phyloP scores from a whole-genome alignment of 2,888 invertebrate genomes.

The Drosophila siamana region DNA sequence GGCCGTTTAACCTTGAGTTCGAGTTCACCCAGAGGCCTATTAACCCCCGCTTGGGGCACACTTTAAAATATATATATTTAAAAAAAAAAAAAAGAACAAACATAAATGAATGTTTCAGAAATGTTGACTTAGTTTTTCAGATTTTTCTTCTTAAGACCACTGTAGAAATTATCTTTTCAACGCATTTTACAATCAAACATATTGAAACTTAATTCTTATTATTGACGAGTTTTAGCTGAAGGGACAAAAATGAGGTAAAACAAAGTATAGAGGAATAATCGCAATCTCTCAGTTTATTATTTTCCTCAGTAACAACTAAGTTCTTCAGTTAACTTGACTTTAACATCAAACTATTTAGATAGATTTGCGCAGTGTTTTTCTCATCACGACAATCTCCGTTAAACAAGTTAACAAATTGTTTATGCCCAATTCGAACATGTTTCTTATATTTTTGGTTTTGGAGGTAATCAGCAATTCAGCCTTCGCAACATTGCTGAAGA shows the following conservation, averaged over 20 bases:
- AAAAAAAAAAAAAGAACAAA: no score
- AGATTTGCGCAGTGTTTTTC: background rate
- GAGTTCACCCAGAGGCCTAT: constrained; percentile 15
- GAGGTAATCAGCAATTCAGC: constrained; percentile 27
- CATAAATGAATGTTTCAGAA: background rate
- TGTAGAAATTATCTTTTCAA: background rate
- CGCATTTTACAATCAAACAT: background rate
- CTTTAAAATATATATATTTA: constrained; percentile 1
- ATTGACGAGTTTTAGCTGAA: no score
- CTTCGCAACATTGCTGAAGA: constrained; percentile 15
- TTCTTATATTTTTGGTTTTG: constrained; percentile 7
- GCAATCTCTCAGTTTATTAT: background rate
- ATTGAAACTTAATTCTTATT: no score
- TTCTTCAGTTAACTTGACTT: background rate
- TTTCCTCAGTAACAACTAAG: no score
- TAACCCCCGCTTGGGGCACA: constrained; percentile 6
- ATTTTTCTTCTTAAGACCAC: background rate
- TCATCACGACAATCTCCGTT: constrained; percentile 2
- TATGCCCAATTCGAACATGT: constrained; percentile 16
- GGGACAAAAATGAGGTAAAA: no score
- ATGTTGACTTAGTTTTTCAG: background rate
- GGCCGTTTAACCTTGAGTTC: constrained; percentile 18
- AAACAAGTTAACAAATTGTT: constrained; percentile 18
- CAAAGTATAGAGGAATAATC: no score
- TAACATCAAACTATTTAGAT: background rate